These are phyloP conservation scores for Heterocephalus glaber DNA, from an alignment of 2,113 vertebrate species.

Conservation along the genomic window DNA sequence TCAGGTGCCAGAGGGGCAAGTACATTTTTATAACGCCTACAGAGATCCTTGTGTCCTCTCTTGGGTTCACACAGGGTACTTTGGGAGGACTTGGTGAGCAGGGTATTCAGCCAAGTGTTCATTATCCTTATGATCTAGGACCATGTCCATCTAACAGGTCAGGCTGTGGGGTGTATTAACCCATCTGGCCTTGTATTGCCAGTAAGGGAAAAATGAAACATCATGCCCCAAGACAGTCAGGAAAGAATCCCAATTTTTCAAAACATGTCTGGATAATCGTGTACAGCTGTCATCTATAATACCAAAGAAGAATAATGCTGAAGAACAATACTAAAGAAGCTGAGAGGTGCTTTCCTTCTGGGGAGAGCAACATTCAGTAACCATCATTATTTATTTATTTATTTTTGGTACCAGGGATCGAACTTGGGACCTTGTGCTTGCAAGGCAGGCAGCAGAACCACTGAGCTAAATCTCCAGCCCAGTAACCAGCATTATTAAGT, in stretches of 20 bases:
- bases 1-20: not conserved
- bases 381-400: not conserved
- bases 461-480: no score
- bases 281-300: not conserved
- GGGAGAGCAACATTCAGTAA: not conserved
- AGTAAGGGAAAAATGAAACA: not conserved
- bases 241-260: not conserved
- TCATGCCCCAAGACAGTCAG: not conserved
- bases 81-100: not conserved
- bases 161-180: not conserved
- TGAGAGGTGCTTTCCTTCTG: not conserved
- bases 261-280: not conserved
- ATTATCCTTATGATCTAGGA: not conserved
- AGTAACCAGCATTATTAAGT: not conserved
- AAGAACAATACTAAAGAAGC: not conserved
- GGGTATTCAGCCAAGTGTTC: not conserved
- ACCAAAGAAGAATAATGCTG: no score
- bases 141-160: not conserved
- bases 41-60: not conserved
- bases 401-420: no score
- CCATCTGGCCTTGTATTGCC: not conserved
- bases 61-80: not conserved
- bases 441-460: no score
- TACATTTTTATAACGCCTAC: not conserved
- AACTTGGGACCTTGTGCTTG: no score